Conservation (phyloP, 2,797 vertebrate genomes). For the Lacerta viridis region DNA sequence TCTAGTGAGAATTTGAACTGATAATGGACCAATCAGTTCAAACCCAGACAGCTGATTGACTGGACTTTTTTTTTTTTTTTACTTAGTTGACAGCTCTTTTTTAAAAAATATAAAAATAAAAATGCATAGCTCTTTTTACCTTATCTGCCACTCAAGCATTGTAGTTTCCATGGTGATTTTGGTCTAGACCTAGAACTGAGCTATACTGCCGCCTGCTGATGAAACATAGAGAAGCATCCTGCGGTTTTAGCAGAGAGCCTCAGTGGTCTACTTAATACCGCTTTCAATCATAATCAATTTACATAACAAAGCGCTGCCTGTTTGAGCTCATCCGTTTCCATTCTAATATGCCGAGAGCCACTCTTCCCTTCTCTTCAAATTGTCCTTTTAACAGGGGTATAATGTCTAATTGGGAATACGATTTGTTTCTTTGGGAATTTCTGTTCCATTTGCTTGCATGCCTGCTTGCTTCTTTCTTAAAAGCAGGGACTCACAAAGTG, state of each 20-base stretch:
- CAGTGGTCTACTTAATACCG: conserved; percentile 46
- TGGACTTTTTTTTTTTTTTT: background rate
- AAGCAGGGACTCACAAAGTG: conserved; percentile 28
- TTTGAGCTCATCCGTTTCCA: conserved; percentile 13
- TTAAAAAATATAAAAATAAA: background rate
- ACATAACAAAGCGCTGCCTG: conserved; percentile 33
- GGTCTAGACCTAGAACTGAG: background rate
- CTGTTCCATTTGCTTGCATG: background rate
- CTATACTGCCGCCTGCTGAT: conserved; percentile 50
- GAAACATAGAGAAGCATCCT: conserved; percentile 59
- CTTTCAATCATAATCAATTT: conserved; percentile 58
- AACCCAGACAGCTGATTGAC: background rate
- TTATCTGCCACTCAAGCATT: background rate
- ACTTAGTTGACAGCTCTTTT: background rate
- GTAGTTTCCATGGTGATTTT: conserved; percentile 37
- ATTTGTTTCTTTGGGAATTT: conserved; percentile 50
- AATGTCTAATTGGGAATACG: background rate
- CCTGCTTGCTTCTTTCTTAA: conserved; percentile 43
- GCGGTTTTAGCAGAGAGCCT: conserved; percentile 44
- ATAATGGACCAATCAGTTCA: background rate
- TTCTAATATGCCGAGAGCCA: background rate
- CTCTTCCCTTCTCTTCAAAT: background rate
- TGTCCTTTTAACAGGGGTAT: background rate
- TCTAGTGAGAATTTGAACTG: background rate
- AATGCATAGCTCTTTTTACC: background rate